Conservation (phyloP, 2,113 vertebrate genomes). For the Eulemur macaco region DNA sequence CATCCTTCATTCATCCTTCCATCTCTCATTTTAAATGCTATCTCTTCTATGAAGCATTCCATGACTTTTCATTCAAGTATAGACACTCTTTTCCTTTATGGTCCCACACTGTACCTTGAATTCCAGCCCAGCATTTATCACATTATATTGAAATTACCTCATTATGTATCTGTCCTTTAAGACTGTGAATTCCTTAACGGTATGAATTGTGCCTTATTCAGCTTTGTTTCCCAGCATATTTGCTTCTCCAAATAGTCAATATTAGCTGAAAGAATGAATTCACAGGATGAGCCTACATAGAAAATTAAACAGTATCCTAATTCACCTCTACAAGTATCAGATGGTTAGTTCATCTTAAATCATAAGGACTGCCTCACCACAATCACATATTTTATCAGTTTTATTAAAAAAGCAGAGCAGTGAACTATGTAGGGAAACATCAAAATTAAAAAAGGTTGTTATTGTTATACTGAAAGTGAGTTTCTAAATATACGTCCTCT, state of each 20-base stretch:
- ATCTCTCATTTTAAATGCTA: constrained; percentile 84
- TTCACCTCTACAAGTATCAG: not conserved
- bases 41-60: not conserved
- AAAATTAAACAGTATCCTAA: not conserved
- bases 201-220: not conserved
- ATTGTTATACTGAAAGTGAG: not conserved
- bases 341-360: not conserved
- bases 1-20: not conserved
- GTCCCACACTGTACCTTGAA: not conserved
- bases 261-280: not conserved
- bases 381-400: not conserved
- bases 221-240: not conserved
- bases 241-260: not conserved
- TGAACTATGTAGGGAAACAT: not conserved
- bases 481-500: not conserved
- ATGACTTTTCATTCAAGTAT: not conserved
- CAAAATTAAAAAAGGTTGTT: not conserved
- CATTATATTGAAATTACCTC: not conserved
- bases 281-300: not conserved
- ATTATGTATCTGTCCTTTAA: not conserved
- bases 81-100: not conserved
- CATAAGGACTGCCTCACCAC: not conserved
- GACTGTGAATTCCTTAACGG: not conserved
- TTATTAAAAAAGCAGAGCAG: not conserved
- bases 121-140: not conserved